Evolutionary conservation across 2,113 vertebrate genomes (phyloP), one percentile per base, ranked within the genome.

Genomic region (Ctenomys sociabilis): DNA sequence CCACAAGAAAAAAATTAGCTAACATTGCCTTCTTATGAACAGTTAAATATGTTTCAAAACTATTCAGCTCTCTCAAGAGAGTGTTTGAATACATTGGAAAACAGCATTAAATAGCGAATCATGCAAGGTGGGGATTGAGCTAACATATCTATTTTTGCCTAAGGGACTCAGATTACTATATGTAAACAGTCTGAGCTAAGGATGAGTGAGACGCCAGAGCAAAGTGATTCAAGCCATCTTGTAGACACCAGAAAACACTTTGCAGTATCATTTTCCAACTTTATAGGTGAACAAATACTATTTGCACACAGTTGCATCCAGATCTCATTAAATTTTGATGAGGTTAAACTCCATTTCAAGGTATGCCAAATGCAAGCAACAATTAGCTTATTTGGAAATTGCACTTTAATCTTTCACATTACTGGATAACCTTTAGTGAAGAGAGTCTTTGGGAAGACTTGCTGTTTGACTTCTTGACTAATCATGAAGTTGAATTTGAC

Each of bases 361-460:
- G 32, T 35, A 35, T 57, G 88, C 81, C 94, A 93, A 63, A 49
- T n/a, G 77, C 70, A 92, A 85, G 87, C 54, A 85, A 85, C 45
- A n/a, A 78, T 72, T 90, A 81, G 82, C 88, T 97, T 96, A 88
- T 95, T 95, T 45, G 52, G 90, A 97, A 93, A 83, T 90, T 52
- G 85, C 22, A 35, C 45, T 85, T 95, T 78, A 90, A 54, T 97
- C 59, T 95, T 63, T 85, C 61, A 30, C 73, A 78, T 94, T 92
- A 77, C 75, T 64, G 32, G 63, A 19, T 37, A 75, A 75, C 13
- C 54, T 90, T 63, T 93, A 63, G 95, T 98, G 98, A 63, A 96
- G 98, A 99, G 93, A 98, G 98, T 89, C 98, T 99, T 63, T 98
- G 98, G 0, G 99, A 99, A 40, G 98, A 99, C 96, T 98, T 99